Percentiles rank a stretch among this genome's conserved stretches.
These are phyloP conservation scores for Papilio protenor DNA, from an alignment of 2,888 invertebrate species.

Conservation along the genomic window DNA sequence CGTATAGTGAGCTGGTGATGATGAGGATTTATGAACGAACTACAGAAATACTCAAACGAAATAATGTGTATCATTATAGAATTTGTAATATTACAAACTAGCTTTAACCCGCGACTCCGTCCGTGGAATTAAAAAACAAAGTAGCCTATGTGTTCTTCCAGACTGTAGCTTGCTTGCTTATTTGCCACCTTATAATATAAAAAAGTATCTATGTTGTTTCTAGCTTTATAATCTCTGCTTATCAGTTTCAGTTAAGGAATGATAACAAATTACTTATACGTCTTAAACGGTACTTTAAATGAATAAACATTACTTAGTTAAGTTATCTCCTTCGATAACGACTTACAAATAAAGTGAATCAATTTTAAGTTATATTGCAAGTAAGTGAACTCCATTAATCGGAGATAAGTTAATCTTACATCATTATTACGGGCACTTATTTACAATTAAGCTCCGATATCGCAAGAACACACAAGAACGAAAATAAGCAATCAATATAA, in stretches of 20 bases:
- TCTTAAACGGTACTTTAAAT: background rate
- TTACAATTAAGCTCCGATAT: conserved; percentile 26
- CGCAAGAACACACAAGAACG: conserved; percentile 3
- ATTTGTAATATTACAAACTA: background rate
- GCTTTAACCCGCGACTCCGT: too few relatives aligned
- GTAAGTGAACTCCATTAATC: conserved; percentile 23
- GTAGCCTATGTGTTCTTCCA: too few relatives aligned
- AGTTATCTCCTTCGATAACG: conserved; percentile 10
- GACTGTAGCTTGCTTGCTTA: too few relatives aligned
- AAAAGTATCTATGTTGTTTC: too few relatives aligned
- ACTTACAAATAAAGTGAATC: conserved; percentile 16
- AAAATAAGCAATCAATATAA: conserved; percentile 10
- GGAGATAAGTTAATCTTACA: conserved; percentile 9
- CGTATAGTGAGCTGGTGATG: too few relatives aligned
- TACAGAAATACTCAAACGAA: background rate
- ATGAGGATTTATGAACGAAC: background rate
- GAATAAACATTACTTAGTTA: conserved; percentile 12
- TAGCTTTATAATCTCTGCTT: conserved; percentile 3
- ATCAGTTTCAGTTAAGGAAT: background rate
- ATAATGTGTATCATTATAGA: background rate
- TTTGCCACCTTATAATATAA: too few relatives aligned
- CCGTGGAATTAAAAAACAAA: too few relatives aligned
- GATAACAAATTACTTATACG: background rate
- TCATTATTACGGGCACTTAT: conserved; percentile 22
- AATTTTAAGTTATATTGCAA: conserved; percentile 9